These are phyloP conservation scores for Palythoa grandis DNA, from an alignment of 92 coral and sea anemone genomes.

Conservation along the genomic window DNA sequence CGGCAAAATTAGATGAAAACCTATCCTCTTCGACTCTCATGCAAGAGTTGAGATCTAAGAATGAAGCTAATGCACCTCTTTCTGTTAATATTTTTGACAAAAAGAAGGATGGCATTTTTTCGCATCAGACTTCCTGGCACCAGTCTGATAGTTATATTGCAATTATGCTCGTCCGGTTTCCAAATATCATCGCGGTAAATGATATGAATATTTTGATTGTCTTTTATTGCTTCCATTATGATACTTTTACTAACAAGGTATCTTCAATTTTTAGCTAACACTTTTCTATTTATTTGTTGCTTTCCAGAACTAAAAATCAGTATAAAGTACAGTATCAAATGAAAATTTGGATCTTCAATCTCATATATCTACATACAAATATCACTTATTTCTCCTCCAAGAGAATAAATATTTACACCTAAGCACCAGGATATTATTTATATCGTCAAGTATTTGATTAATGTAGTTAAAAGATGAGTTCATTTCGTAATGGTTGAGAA, in stretches of 20 bases:
- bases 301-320: not conserved
- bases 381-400: not conserved
- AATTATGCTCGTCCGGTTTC: not conserved
- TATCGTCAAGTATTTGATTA: not conserved
- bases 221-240: not conserved
- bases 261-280: not conserved
- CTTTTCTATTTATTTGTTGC: not conserved
- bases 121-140: slow-evolving; percentile 33
- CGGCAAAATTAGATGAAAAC: not conserved
- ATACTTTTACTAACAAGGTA: not conserved
- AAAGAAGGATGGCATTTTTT: slow-evolving; percentile 13
- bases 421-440: not conserved
- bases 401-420: slow-evolving; percentile 27
- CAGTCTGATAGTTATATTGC: not conserved
- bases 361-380: not conserved
- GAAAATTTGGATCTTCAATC: too few species aligned
- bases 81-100: not conserved
- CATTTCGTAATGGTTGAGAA: not conserved
- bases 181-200: not conserved
- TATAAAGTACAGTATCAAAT: not conserved
- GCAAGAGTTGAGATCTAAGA: not conserved
- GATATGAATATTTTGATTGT: not conserved
- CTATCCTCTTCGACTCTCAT: slow-evolving; percentile 1
- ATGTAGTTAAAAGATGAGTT: not conserved
- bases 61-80: not conserved